A percentile compares a stretch with the other conserved stretches of the same genome.
Evolutionary conservation across 1,140 invertebrate genomes (phyloP).

Genomic region (Drosophila sulfurigaster): DNA sequence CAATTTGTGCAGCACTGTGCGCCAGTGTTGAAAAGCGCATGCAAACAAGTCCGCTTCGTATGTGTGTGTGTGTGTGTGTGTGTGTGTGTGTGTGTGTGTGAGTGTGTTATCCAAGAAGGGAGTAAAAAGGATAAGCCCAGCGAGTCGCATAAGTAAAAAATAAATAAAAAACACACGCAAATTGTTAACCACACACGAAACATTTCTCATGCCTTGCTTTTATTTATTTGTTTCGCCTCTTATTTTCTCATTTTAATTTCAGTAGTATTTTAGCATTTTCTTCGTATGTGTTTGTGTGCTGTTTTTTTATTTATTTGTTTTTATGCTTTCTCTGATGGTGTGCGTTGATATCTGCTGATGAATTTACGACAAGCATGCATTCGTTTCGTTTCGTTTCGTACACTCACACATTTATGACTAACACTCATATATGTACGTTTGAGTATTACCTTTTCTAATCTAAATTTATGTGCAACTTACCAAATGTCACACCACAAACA

Average conservation of each 20-base stretch:
- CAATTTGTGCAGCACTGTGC: conserved; percentile 17
- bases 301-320: conserved; percentile 19
- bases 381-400: background rate
- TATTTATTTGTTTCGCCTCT: conserved; percentile 47
- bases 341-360: conserved; percentile 57
- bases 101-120: conserved; percentile 8
- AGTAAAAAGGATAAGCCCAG: conserved; percentile 19
- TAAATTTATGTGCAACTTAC: conserved; percentile 60
- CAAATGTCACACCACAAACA: conserved; percentile 36
- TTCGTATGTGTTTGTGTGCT: background rate
- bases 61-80: background rate
- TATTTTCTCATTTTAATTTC: conserved; percentile 7
- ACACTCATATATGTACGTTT: background rate
- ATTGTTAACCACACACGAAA: conserved; percentile 51
- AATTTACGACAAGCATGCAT: conserved; percentile 59
- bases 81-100: background rate
- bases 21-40: conserved; percentile 22
- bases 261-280: conserved; percentile 11
- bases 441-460: conserved; percentile 49
- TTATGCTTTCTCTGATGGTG: conserved; percentile 41
- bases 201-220: conserved; percentile 45
- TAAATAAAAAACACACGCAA: conserved; percentile 36
- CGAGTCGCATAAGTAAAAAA: conserved; percentile 25
- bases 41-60: background rate
- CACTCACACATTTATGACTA: conserved; percentile 9